Evolutionary conservation across 2,113 vertebrate genomes (phyloP).

Genomic region (Emydocephalus ijimae): DNA sequence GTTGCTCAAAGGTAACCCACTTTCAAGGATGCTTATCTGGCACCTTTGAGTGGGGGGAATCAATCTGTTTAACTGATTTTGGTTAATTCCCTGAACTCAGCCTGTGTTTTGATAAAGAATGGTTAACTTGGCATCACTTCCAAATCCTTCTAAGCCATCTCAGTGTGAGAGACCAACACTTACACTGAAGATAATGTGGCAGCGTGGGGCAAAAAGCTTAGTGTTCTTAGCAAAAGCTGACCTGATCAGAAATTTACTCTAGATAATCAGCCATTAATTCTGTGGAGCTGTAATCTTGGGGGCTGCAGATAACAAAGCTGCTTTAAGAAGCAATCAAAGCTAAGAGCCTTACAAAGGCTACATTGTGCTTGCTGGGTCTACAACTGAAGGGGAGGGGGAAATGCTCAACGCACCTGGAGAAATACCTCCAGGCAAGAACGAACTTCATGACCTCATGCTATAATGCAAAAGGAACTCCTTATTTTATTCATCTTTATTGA

Average conservation of each 20-base stretch:
- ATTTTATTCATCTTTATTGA: neutral
- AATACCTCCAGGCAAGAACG: neutral
- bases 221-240: neutral
- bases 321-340: conserved; percentile 39
- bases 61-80: neutral
- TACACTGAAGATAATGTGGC: neutral
- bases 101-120: accelerated
- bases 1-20: neutral
- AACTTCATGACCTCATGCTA: neutral
- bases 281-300: neutral
- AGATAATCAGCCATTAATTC: neutral
- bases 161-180: neutral
- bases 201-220: accelerated
- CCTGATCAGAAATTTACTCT: conserved; percentile 2
- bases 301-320: conserved; percentile 32
- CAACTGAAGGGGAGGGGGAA: neutral
- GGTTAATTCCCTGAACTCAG: neutral
- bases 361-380: conserved; percentile 20
- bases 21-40: neutral
- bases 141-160: neutral
- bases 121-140: neutral
- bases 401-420: neutral
- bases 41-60: neutral
- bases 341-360: neutral
- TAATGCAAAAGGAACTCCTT: neutral